phyloP scores from a whole-genome alignment of 2,113 vertebrate species.

The Hystrix brachyura region DNA sequence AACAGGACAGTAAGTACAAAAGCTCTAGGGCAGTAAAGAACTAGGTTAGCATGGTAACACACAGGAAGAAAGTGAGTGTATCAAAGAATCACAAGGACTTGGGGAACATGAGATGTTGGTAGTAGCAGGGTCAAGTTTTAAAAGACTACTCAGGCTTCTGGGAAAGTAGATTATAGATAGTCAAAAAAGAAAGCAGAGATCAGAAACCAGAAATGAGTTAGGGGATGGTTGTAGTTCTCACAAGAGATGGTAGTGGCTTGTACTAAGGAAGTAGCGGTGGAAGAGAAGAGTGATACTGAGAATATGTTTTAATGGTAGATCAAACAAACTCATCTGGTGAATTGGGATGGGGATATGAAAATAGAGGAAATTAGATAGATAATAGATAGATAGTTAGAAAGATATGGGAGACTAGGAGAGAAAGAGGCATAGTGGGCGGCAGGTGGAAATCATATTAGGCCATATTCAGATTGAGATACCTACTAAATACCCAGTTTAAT shows the following conservation, averaged over 20 bases:
- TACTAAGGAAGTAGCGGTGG: not conserved
- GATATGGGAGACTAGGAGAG: not conserved
- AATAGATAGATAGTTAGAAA: too few relatives aligned
- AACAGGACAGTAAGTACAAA: conserved; percentile 67
- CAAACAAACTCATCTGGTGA: not conserved
- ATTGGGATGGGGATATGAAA: not conserved
- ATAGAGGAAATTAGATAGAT: not conserved
- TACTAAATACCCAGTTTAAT: not conserved
- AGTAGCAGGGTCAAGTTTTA: not conserved
- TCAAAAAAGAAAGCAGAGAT: not conserved
- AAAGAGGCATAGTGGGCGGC: not conserved
- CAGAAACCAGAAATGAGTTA: not conserved
- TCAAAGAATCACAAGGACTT: not conserved
- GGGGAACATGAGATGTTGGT: not conserved
- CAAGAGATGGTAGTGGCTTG: not conserved
- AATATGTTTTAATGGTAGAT: not conserved
- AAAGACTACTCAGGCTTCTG: not conserved
- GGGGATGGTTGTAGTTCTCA: not conserved
- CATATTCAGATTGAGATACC: not conserved
- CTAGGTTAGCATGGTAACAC: not conserved
- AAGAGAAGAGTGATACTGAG: not conserved
- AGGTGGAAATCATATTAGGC: not conserved
- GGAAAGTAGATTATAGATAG: not conserved
- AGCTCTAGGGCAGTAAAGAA: conserved; percentile 52
- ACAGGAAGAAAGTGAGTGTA: not conserved